Evolutionary conservation across 2,797 vertebrate species (phyloP), one percentile per base, ranked within the genome.

Genomic region (Margarornis squamiger): DNA sequence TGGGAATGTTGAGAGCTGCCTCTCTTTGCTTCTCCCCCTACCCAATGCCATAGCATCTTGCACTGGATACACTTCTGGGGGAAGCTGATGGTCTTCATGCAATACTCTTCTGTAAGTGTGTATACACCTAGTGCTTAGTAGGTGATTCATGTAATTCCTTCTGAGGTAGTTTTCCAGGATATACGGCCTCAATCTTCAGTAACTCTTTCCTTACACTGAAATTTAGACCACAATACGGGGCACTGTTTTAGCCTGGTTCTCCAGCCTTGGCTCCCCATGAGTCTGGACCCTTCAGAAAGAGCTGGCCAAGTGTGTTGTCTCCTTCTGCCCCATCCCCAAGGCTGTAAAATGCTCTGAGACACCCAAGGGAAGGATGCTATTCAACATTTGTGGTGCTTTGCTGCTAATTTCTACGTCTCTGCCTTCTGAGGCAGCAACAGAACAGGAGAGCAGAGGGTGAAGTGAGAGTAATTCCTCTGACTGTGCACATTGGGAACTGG

Each of bases 401-500:
- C 24, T 92, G 87, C 71, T 85, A 62, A 43, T 93, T 95, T 86
- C 76, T 12, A 24, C 75, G 71, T 93, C 90, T 89, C 93, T 19
- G 9, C 88, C 90, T 86, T 94, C 58, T 79, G 73, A 93, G 85
- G 75, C 90, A 88, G 90, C 72, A 93, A 59, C 81, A 91, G 85
- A 41, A 67, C 71, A 74, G 75, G 54, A 80, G 58, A 96, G 92
- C 80, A 92, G 65, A 97, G 76, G 77, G 67, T 73, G 82, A 95
- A 93, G 83, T 30, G 66, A 93, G 95, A 97, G 96, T 54, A 62
- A 84, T 85, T 93, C 80, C 95, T 97, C 90, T 93, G 96, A 58
- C 90, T 95, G 96, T 61, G 29, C 91, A 34, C 65, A 1, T 82
- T 67, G 95, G 95, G 92, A 97, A 39, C 93, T 93, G 96, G 95